Percentiles rank a stretch among this genome's conserved stretches.
phyloP scores from a whole-genome alignment of 2,888 invertebrate genomes.

The Dryadula phaetusa region DNA sequence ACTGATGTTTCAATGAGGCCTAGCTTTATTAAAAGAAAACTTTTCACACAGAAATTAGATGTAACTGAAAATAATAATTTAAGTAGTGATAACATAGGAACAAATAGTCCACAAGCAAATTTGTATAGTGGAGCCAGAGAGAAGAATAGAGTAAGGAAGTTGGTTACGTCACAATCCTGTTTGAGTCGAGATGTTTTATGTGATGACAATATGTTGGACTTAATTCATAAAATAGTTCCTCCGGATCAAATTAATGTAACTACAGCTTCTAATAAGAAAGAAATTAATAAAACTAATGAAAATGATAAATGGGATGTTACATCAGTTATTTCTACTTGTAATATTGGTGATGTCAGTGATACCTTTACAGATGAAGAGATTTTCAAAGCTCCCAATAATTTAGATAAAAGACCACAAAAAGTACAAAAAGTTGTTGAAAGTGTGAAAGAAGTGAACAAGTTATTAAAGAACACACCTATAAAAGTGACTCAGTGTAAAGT shows the following conservation, averaged over 20 bases:
- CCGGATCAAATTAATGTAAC: conserved; percentile 66
- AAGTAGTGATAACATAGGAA: conserved; percentile 53
- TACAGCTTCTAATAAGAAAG: conserved; percentile 56
- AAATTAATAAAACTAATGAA: conserved; percentile 51
- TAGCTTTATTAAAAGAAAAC: conserved; percentile 75
- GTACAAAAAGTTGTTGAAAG: background rate
- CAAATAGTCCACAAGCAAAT: conserved; percentile 63
- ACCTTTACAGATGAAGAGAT: conserved; percentile 77
- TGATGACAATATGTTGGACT: conserved; percentile 68
- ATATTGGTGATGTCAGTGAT: conserved; percentile 64
- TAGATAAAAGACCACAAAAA: background rate
- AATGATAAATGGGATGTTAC: conserved; percentile 67
- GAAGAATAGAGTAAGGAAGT: conserved; percentile 69
- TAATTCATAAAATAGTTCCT: conserved; percentile 76
- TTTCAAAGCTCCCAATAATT: conserved; percentile 49
- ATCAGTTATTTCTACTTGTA: conserved; percentile 61
- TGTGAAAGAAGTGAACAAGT: conserved; percentile 4
- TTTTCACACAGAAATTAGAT: conserved; percentile 74
- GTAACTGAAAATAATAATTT: conserved; percentile 62
- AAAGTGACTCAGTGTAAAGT: conserved; percentile 40
- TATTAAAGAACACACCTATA: conserved; percentile 28
- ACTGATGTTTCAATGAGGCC: conserved; percentile 68
- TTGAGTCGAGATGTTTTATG: conserved; percentile 63
- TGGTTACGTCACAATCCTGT: conserved; percentile 67
- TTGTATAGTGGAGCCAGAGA: conserved; percentile 59